Conservation (phyloP, 2,113 vertebrate species). For the Jaculus jaculus region DNA sequence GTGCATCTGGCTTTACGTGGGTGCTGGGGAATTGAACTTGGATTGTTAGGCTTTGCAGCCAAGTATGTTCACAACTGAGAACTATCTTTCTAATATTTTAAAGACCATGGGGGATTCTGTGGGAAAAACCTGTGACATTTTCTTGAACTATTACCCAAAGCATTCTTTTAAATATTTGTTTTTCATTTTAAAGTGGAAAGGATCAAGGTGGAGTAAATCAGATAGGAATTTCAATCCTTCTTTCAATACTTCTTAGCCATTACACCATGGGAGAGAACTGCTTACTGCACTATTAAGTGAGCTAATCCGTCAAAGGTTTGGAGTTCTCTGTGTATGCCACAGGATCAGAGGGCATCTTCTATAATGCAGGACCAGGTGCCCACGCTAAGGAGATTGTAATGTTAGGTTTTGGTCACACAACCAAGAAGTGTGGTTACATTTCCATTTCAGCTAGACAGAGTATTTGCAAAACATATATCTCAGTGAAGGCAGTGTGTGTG, state of each 20-base stretch:
- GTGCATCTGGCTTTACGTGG: too few species aligned
- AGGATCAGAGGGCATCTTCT: background rate
- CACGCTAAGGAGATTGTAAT: background rate
- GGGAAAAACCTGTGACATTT: background rate
- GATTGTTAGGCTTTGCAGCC: too few species aligned
- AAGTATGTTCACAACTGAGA: too few species aligned
- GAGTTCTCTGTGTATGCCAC: background rate
- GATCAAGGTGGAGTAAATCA: background rate
- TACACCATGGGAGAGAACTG: background rate
- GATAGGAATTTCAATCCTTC: background rate
- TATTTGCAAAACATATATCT: conserved; percentile 11
- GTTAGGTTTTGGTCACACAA: background rate
- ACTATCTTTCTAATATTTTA: background rate
- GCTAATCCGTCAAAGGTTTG: background rate
- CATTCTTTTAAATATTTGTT: background rate
- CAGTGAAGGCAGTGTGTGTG: background rate
- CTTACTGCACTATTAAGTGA: background rate
- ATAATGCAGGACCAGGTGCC: background rate
- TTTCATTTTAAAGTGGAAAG: conserved; percentile 3
- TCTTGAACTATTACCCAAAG: background rate
- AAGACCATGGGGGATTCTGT: background rate
- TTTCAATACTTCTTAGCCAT: background rate
- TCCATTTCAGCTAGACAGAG: background rate
- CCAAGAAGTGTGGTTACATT: background rate
- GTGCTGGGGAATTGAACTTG: too few species aligned